phyloP scores from a whole-genome alignment of 2,888 invertebrate genomes.

The Pomacea canaliculata region DNA sequence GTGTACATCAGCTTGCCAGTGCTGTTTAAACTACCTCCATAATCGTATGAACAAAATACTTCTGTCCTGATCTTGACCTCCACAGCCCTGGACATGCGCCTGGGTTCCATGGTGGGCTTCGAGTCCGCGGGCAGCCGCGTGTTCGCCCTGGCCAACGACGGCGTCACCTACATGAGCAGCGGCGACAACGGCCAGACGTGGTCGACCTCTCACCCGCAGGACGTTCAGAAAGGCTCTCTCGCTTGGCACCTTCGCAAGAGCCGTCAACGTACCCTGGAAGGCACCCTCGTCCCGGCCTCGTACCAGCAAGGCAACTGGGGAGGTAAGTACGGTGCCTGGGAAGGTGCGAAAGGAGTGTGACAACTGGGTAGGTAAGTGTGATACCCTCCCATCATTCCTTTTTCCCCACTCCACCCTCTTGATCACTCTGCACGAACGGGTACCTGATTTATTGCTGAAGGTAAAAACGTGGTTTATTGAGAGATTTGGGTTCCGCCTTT shows the following conservation, averaged over 20 bases:
- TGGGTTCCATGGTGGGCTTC: slow-evolving; percentile 47
- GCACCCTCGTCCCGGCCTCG: slow-evolving; percentile 28
- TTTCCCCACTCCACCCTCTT: no score
- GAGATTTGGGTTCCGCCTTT: no score
- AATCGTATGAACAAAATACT: no score
- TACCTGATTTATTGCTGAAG: no score
- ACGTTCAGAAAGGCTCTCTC: slow-evolving; percentile 25
- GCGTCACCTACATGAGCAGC: slow-evolving; percentile 44
- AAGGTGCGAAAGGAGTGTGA: slow-evolving; percentile 34
- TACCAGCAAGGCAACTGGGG: slow-evolving; percentile 38
- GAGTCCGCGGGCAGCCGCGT: slow-evolving; percentile 37
- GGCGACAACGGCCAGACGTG: slow-evolving; percentile 51
- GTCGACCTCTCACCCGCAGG: slow-evolving; percentile 28
- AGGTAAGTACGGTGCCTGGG: slow-evolving; percentile 40
- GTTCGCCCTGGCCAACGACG: slow-evolving; percentile 50
- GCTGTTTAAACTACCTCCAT: no score
- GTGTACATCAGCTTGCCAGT: no score
- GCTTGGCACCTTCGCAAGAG: slow-evolving; percentile 14
- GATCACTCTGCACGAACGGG: no score
- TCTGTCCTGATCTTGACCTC: no score
- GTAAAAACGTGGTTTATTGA: no score
- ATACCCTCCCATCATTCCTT: background rate
- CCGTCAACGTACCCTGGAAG: slow-evolving; percentile 36
- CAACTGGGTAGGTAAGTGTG: slow-evolving; percentile 42
- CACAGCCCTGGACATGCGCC: slow-evolving; percentile 40